Evolutionary conservation across 2,888 invertebrate genomes (phyloP), one percentile per base, ranked within the genome.

Genomic region (Hanleya hanleyi): DNA sequence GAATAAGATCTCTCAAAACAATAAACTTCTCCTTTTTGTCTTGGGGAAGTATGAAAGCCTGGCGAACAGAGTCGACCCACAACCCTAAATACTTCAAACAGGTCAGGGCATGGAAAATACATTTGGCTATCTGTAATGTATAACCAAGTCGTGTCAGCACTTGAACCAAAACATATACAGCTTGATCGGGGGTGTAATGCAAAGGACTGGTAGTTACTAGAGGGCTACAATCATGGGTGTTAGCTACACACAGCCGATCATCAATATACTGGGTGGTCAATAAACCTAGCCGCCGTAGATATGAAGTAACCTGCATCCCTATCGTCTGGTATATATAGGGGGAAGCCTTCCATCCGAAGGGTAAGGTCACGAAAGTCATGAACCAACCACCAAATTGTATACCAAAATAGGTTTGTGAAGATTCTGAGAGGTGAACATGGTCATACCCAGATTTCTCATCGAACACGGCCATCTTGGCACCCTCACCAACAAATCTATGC

Each of bases 381-480:
- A 65, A 49, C 66, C 70, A 68, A 1, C 68, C 69, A 5, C 67
- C 67, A 65, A 69, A 76, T 38, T 74, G 69, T 1, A 76, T 50
- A n/a, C 73, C 76, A 61, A 74, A 71, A 51, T 71, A 73, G 18
- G n/a, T 71, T 29, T 68, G 36, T 2, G 67, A 47, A 12, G 51
- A n/a, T 22, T 15, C 15, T 22, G 51, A 32, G 3, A 73, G 47
- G 9, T 33, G 36, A 9, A 76, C 62, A 50, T 76, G 76, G 32
- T 74, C 73, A 50, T 76, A 76, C 3, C 73, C 76, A n/a, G 71
- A 74, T 32, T 57, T 57, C 29, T 26, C 57, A 26, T 57, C 57
- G 29, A 12, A 29, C 22, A 32, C 29, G 12, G 37, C 69, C 69
- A 76, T 71, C 6, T 37, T 22, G 2, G 29, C 32, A 41, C 36